phyloP scores from a whole-genome alignment of 2,797 vertebrate genomes.

The Etheostoma nigrum region DNA sequence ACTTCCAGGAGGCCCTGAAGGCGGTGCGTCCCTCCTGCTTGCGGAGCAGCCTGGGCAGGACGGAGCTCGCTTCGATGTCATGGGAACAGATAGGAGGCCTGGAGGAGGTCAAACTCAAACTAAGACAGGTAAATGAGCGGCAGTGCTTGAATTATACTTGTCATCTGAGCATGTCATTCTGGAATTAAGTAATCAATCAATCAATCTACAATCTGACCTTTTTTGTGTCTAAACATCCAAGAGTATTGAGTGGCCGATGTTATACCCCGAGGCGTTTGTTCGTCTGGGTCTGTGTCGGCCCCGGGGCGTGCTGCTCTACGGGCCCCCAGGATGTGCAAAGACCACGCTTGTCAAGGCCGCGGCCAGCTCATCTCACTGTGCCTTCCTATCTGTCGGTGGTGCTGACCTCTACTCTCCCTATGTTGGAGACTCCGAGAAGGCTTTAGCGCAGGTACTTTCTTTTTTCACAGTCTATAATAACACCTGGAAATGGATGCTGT shows the following conservation, averaged over 20 bases:
- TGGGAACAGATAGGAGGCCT: slow-evolving; percentile 97
- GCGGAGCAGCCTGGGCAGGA: slow-evolving; percentile 88
- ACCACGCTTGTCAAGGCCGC: slow-evolving; percentile 92
- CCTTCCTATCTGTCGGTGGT: slow-evolving; percentile 91
- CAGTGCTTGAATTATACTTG: neutral
- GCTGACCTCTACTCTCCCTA: slow-evolving; percentile 96
- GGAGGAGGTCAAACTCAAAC: slow-evolving; percentile 91
- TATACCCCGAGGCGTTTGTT: slow-evolving; percentile 89
- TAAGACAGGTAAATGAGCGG: slow-evolving; percentile 88
- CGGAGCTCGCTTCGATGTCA: slow-evolving; percentile 86
- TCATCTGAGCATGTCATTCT: neutral
- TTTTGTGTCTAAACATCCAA: slow-evolving; percentile 26
- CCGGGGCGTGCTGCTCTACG: slow-evolving; percentile 92
- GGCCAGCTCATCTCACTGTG: slow-evolving; percentile 88
- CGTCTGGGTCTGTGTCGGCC: slow-evolving; percentile 91
- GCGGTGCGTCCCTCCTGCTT: slow-evolving; percentile 90
- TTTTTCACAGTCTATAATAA: neutral
- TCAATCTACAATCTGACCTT: neutral
- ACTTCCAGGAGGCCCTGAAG: slow-evolving; percentile 91
- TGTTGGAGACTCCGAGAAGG: slow-evolving; percentile 94
- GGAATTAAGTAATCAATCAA: neutral
- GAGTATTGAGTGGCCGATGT: slow-evolving; percentile 96
- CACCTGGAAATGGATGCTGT: neutral
- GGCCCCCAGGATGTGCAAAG: slow-evolving; percentile 95
- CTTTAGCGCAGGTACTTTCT: slow-evolving; percentile 89